Conservation (phyloP, 23 tunicate genomes). For the Clavelina lepadiformis region DNA sequence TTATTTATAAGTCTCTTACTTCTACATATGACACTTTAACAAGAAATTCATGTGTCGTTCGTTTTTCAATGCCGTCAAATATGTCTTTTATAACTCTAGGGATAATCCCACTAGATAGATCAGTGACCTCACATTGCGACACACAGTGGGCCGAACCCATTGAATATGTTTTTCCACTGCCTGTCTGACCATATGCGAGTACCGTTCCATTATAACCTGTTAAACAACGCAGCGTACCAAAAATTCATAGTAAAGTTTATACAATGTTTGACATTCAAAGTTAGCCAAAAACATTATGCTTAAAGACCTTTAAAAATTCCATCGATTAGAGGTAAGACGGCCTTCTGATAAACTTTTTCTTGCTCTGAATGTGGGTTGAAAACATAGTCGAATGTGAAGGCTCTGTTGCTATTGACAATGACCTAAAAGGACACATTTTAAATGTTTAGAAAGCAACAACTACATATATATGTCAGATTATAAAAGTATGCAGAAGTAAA, state of each 20-base stretch:
- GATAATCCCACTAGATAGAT: slow-evolving; percentile 52
- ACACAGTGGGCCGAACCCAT: slow-evolving; percentile 92
- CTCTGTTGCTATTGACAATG: slow-evolving; percentile 47
- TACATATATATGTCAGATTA: neutral
- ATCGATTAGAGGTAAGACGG: slow-evolving; percentile 50
- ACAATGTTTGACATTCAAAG: neutral
- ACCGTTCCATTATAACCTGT: slow-evolving; percentile 91
- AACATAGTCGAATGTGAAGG: slow-evolving; percentile 77
- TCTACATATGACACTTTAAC: slow-evolving; percentile 87
- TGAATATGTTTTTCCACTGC: slow-evolving; percentile 91
- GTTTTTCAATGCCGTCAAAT: slow-evolving; percentile 47
- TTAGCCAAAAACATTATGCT: neutral
- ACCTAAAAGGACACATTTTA: slow-evolving; percentile 31
- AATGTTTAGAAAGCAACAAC: neutral
- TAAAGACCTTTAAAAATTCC: slow-evolving; percentile 70
- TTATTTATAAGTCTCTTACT: too few species aligned
- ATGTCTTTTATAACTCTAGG: slow-evolving; percentile 80
- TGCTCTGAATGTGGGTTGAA: slow-evolving; percentile 51
- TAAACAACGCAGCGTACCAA: too few species aligned
- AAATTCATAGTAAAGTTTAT: too few species aligned
- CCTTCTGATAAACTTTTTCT: slow-evolving; percentile 48
- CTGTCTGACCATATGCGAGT: slow-evolving; percentile 97
- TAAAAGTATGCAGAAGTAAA: neutral
- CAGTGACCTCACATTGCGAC: slow-evolving; percentile 21
- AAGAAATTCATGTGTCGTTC: slow-evolving; percentile 32